Percentiles rank a stretch among this genome's conserved stretches.
phyloP scores from a whole-genome alignment of 2,113 vertebrate species.

The Chionomys nivalis region DNA sequence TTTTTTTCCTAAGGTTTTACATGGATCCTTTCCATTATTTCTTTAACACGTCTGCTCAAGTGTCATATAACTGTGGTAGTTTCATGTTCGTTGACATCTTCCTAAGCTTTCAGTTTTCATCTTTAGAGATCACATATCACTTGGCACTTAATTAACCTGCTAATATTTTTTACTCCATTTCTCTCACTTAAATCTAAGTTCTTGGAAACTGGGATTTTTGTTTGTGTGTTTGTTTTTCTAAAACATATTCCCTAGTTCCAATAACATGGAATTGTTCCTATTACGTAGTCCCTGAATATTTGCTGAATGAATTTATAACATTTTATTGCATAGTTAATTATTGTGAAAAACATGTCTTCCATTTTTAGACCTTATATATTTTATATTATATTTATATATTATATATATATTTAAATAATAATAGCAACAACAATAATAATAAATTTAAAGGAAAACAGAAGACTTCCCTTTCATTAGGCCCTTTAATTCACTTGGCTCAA shows the following conservation, averaged over 20 bases:
- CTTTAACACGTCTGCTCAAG: neutral
- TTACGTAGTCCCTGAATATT: neutral
- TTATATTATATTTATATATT: no score
- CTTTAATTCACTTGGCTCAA: constrained; percentile 38
- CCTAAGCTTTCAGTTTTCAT: neutral
- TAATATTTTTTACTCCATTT: neutral
- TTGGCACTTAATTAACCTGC: neutral
- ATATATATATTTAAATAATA: neutral
- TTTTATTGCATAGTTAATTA: neutral
- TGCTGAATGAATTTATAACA: neutral
- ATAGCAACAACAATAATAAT: neutral
- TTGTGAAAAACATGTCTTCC: neutral
- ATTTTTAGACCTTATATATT: neutral
- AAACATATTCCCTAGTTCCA: neutral
- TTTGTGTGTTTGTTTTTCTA: neutral
- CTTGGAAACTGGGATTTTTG: neutral
- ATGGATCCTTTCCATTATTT: neutral
- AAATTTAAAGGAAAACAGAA: neutral
- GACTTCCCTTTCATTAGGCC: neutral
- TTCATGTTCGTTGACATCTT: neutral
- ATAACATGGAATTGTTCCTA: neutral
- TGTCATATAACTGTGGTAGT: fast-evolving
- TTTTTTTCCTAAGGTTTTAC: neutral
- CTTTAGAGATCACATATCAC: neutral
- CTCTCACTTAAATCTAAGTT: neutral